Evolutionary conservation across 2,113 vertebrate genomes (phyloP), one percentile per base, ranked within the genome.

Genomic region (Setophaga coronata): DNA sequence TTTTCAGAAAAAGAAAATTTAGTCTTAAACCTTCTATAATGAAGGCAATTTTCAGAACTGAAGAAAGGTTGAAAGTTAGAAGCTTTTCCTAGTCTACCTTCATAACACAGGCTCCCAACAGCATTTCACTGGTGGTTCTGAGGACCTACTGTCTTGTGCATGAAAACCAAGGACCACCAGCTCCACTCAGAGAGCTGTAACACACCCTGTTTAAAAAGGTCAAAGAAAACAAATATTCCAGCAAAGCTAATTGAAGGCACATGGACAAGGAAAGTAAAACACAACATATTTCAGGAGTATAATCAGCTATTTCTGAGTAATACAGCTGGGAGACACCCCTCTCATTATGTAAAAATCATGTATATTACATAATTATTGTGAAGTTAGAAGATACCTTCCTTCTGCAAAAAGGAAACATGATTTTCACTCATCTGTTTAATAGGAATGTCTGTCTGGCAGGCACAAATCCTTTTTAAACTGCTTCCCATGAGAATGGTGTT

Each of bases 221-320:
- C 90, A 92, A 2, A 85, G 90, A 92, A 96, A 95, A 89, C 60
- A 93, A 96, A 2, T 87, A 93, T 45, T 94, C 89, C 83, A 86
- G 51, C 76, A 76, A 73, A 83, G 42, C 56, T 96, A 97, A 96
- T 88, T 93, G 67, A 60, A 91, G 93, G 89, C 89, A 97, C 74
- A 87, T 90, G 94, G 69, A 90, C 33, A 34, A 80, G 67, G 20
- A 82, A 93, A 96, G 58, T 86, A 86, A 80, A 62, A 88, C 26
- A 57, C 57, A 80, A 64, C 78, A 80, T 95, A 95, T 81, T 96
- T 94, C 60, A 94, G 36, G 48, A 48, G 43, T 87, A 89, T 74
- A 90, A 91, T 91, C 90, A 83, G 60, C 70, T 73, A 65, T 83
- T 90, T 93, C 70, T 73, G 67, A 61, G 84, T 77, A 86, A 95